phyloP scores from a whole-genome alignment of 2,888 invertebrate genomes.

The Heteropelma amictum region DNA sequence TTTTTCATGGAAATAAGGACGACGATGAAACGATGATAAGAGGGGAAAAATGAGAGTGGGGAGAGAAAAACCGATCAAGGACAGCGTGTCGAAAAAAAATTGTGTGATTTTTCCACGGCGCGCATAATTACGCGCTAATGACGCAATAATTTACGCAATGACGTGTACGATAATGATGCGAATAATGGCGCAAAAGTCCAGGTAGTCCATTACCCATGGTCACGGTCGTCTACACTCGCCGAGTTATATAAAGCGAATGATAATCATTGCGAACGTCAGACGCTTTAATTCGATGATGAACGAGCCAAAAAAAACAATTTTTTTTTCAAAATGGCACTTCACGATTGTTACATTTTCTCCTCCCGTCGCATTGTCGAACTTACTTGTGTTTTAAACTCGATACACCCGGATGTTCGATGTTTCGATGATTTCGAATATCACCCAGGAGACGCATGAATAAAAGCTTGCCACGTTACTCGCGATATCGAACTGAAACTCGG shows the following conservation, averaged over 20 bases:
- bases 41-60: no score
- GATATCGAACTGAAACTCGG: background rate
- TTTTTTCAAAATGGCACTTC: background rate
- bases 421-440: background rate
- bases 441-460: conserved; percentile 9
- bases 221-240: conserved; percentile 9
- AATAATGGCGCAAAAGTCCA: no score
- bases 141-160: no score
- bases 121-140: no score
- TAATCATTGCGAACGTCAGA: conserved; percentile 7
- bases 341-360: background rate
- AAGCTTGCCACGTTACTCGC: background rate
- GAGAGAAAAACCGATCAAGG: no score
- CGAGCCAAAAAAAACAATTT: background rate
- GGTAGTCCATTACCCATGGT: conserved; percentile 40
- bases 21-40: no score
- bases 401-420: background rate
- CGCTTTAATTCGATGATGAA: background rate
- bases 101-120: no score
- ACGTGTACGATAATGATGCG: background rate
- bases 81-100: no score
- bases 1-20: no score
- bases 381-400: conserved; percentile 1
- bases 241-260: conserved; percentile 26
- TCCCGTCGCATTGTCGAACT: background rate